A percentile compares a stretch with the other conserved stretches of the same genome.
phyloP scores from a whole-genome alignment of 1,140 invertebrate genomes.

The Yoshiicerus persimilis region DNA sequence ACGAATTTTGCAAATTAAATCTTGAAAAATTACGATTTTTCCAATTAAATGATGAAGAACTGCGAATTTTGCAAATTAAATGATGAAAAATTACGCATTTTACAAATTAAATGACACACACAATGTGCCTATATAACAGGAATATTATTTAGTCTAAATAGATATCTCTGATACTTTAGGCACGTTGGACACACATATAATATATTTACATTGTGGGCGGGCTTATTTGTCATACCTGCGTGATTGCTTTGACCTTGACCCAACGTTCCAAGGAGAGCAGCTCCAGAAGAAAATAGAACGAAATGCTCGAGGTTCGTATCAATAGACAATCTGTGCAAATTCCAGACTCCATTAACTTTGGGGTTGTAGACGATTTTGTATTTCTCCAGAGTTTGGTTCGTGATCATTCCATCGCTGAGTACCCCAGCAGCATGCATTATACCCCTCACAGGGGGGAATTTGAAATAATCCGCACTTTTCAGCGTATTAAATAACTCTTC shows the following conservation, averaged over 20 bases:
- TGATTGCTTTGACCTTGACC: conserved; percentile 24
- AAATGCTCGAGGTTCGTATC: conserved; percentile 19
- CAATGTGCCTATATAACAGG: no score
- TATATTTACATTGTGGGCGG: no score
- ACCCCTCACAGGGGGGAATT: conserved; percentile 26
- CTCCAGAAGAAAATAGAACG: conserved; percentile 10
- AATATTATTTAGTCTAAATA: no score
- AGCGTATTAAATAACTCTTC: background rate
- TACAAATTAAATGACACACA: no score
- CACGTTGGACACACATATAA: no score
- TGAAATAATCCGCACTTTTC: background rate
- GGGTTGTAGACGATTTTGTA: conserved; percentile 28
- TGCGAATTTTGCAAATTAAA: no score
- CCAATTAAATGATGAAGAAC: no score
- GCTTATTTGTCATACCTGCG: no score
- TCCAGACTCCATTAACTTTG: conserved; percentile 32
- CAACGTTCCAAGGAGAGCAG: background rate
- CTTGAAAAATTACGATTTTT: no score
- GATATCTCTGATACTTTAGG: no score
- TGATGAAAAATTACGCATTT: no score
- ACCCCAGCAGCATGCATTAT: conserved; percentile 39
- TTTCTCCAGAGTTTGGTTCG: conserved; percentile 15
- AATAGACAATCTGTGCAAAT: conserved; percentile 25
- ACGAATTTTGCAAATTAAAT: no score
- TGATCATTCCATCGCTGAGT: conserved; percentile 26